phyloP scores from a whole-genome alignment of 2,113 vertebrate genomes.

The Aramus guarauna region DNA sequence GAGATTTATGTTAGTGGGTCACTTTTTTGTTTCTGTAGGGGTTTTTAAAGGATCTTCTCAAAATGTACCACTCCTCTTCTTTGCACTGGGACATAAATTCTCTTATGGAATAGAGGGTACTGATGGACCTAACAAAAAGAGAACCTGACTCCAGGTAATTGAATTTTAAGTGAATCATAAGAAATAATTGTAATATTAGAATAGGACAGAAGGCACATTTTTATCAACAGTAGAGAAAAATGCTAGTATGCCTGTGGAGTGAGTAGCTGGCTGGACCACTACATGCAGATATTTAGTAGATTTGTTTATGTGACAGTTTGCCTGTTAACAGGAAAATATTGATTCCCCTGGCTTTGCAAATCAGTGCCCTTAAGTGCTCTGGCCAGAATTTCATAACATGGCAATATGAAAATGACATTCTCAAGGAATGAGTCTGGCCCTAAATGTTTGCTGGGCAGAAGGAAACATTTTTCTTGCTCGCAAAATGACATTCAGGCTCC shows the following conservation, averaged over 20 bases:
- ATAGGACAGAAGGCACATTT: neutral
- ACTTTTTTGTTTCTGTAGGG: neutral
- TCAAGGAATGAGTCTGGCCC: neutral
- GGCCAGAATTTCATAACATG: slow-evolving; percentile 26
- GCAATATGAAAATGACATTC: slow-evolving; percentile 34
- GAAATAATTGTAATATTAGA: neutral
- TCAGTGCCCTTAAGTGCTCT: slow-evolving; percentile 39
- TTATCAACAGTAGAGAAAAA: neutral
- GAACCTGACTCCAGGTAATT: neutral
- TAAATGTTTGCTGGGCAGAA: neutral
- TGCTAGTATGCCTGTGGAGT: neutral
- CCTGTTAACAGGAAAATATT: slow-evolving; percentile 51
- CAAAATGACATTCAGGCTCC: slow-evolving; percentile 8
- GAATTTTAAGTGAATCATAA: neutral
- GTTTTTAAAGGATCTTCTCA: neutral
- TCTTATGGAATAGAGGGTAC: neutral
- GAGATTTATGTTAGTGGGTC: neutral
- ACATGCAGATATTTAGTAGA: neutral
- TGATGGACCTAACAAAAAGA: neutral
- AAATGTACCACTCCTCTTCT: neutral
- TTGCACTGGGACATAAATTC: neutral
- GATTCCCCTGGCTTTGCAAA: slow-evolving; percentile 48
- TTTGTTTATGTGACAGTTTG: slow-evolving; percentile 44
- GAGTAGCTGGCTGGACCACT: neutral
- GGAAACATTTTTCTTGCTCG: slow-evolving; percentile 29